phyloP scores from a whole-genome alignment of 2,797 vertebrate genomes.

The Sternarchorhynchus goeldii region DNA sequence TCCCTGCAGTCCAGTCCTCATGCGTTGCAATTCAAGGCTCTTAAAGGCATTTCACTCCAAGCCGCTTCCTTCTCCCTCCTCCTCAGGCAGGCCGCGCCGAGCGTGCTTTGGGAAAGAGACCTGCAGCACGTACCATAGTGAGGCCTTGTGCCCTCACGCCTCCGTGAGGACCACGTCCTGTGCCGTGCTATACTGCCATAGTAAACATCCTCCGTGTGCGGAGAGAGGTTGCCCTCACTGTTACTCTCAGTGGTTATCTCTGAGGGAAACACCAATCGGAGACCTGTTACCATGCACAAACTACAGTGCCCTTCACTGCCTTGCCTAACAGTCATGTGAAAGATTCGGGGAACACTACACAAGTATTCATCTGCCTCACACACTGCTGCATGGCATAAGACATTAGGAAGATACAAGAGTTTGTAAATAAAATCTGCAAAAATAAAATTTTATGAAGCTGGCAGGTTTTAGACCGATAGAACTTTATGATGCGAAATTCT shows the following conservation, averaged over 20 bases:
- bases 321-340: conserved; percentile 9
- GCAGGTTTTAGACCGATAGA: neutral
- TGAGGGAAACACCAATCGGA: conserved; percentile 82
- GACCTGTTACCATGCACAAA: conserved; percentile 64
- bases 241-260: conserved; percentile 93
- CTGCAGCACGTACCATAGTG: conserved; percentile 80
- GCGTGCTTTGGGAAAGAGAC: conserved; percentile 40
- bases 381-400: neutral
- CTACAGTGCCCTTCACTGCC: conserved; percentile 10
- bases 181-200: conserved; percentile 83
- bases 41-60: conserved; percentile 8
- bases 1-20: conserved; percentile 74
- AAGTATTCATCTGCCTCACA: neutral
- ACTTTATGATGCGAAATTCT: conserved; percentile 4
- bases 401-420: neutral
- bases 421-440: neutral
- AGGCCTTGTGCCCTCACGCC: conserved; percentile 77
- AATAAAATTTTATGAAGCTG: neutral
- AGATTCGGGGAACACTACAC: neutral
- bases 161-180: conserved; percentile 80
- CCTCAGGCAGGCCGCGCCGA: conserved; percentile 43
- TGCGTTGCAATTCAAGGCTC: conserved; percentile 66
- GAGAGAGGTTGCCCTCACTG: conserved; percentile 88
- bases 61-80: conserved; percentile 7
- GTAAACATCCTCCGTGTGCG: conserved; percentile 83